Evolutionary conservation across 2,888 invertebrate species (phyloP).

Genomic region (Endomychus coccineus): DNA sequence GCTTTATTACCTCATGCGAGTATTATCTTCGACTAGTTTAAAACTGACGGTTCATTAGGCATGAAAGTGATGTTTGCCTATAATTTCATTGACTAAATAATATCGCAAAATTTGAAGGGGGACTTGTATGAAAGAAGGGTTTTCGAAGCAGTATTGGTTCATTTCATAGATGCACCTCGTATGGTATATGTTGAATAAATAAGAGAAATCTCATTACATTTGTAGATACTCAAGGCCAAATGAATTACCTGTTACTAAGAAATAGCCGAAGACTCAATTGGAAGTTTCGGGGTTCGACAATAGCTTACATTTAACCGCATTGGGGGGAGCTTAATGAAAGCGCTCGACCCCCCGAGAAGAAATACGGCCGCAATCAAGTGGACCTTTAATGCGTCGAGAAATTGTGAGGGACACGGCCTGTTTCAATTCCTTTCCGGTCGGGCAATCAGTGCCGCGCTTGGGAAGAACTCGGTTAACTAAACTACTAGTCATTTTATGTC

Average conservation of each 20-base stretch:
- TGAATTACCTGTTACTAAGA: constrained; percentile 37
- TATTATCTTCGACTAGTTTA: too few species aligned
- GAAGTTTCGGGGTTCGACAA: constrained; percentile 38
- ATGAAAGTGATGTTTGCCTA: too few species aligned
- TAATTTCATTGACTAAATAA: too few species aligned
- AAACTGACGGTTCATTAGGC: too few species aligned
- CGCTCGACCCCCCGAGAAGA: constrained; percentile 38
- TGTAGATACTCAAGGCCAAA: constrained; percentile 25
- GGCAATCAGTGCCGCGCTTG: constrained; percentile 35
- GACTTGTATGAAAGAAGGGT: too few species aligned
- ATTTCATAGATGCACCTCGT: too few species aligned
- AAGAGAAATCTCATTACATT: too few species aligned
- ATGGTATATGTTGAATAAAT: too few species aligned
- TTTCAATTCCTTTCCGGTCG: constrained; percentile 39
- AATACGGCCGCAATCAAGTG: constrained; percentile 43
- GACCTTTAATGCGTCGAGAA: constrained; percentile 40
- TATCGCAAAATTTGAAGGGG: too few species aligned
- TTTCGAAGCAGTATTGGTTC: too few species aligned
- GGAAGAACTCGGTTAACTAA: constrained; percentile 30
- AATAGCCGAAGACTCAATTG: constrained; percentile 37
- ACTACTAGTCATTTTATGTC: constrained; percentile 30
- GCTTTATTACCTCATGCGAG: too few species aligned
- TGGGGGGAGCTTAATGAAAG: constrained; percentile 39
- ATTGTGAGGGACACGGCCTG: constrained; percentile 40
- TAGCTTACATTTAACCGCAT: constrained; percentile 39